Conservation (phyloP, 1,140 invertebrate species). For the Cataglyphis hispanica region DNA sequence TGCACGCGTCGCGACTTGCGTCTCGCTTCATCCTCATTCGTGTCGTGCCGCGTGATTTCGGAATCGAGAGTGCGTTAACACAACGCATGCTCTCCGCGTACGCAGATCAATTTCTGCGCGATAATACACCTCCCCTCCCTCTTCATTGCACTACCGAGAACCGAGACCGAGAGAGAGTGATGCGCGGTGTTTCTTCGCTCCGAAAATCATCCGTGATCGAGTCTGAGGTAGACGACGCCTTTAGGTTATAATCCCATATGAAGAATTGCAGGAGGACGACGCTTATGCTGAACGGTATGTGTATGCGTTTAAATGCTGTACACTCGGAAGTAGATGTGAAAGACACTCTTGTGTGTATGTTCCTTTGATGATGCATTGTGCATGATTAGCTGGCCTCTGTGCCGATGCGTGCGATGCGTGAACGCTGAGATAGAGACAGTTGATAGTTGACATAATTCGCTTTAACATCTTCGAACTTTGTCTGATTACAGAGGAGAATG, state of each 20-base stretch:
- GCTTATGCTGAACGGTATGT: slow-evolving; percentile 23
- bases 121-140: no score
- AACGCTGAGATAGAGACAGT: not conserved
- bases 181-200: no score
- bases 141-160: no score
- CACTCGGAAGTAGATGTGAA: not conserved
- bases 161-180: not conserved
- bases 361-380: not conserved
- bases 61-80: not conserved
- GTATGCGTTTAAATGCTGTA: not conserved
- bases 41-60: not conserved
- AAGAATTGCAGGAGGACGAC: not conserved
- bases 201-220: not conserved
- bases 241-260: slow-evolving; percentile 22
- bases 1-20: slow-evolving; percentile 1
- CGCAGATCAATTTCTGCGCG: no score
- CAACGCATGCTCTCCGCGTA: not conserved
- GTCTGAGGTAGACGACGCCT: not conserved
- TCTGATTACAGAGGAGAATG: slow-evolving; percentile 41
- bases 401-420: not conserved
- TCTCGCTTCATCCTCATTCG: not conserved
- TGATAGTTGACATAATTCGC: slow-evolving; percentile 6
- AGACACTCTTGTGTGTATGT: not conserved
- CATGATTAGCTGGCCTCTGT: no score
- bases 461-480: not conserved